Evolutionary conservation across 2,888 invertebrate genomes (phyloP), one percentile per base, ranked within the genome.

Genomic region (Calameuta filiformis): DNA sequence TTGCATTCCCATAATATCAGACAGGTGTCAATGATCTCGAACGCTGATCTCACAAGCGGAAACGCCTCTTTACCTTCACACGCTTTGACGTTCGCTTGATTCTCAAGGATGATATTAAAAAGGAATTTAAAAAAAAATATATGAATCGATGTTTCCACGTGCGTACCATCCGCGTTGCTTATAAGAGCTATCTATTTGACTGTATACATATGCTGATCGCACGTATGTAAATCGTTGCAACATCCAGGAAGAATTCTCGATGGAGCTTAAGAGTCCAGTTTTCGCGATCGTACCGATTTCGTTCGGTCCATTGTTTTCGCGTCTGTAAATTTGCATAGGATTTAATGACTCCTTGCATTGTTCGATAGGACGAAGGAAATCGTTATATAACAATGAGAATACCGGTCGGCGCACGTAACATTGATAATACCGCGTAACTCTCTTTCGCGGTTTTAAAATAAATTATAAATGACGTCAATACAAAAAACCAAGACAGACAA

Each of bases 271-370:
- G 56, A 56, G 56, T 56, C 56, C 56, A 80, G 80, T 87, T 85
- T 85, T 87, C 83, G 81, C 85, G 84, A 83, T 83, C 85, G 80
- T 83, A 83, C 82, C 85, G 81, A 40, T 73, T 73, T 81, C 73
- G 80, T 80, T 80, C 80, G 83, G 86, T 83, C 86, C 86, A 87
- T 88, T 88, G 87, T 87, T 86, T 83, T 23, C 56, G 9, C 80
- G 75, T 76, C 81, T 74, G 79, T 76, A 83, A 77, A 83, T 87
- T 84, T 87, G 87, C 88, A 88, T 88, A 84, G 85, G 86, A 86
- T 88, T 87, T 88, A 88, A 87, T 88, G 86, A 86, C 85, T 56
- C 85, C 85, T 81, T 83, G 80, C 79, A 79, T 73, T 77, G 76
- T 80, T 81, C 83, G 81, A 87, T 88, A 85, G 88, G 87, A 82